A percentile compares a stretch with the other conserved stretches of the same genome.
Conservation (phyloP, 2,113 vertebrate genomes). For the Aviceda subcristata region DNA sequence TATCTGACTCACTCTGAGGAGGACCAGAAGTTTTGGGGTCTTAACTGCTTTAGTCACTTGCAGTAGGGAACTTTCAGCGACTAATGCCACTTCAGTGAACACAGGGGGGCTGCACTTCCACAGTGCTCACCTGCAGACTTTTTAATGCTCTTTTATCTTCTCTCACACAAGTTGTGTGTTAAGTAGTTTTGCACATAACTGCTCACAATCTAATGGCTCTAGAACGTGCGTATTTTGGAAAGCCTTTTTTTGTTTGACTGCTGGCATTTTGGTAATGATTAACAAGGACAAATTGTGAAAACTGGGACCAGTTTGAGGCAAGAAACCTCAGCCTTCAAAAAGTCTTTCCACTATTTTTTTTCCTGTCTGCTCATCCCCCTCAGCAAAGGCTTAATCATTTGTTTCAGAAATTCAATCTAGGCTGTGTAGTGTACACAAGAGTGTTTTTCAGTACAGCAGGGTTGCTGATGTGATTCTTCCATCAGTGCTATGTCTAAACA, state of each 20-base stretch:
- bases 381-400: neutral
- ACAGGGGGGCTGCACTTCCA: neutral
- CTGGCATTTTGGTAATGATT: constrained; percentile 21
- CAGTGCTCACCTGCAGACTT: neutral
- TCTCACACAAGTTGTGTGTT: neutral
- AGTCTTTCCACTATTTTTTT: neutral
- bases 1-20: neutral
- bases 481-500: neutral
- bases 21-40: neutral
- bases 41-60: neutral
- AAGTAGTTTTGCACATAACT: neutral
- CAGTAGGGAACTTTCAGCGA: neutral
- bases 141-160: neutral
- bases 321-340: neutral
- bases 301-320: neutral
- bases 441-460: neutral
- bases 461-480: neutral
- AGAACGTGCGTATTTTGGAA: accelerated
- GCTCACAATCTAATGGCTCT: neutral
- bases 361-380: neutral
- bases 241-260: neutral
- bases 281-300: constrained; percentile 22
- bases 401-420: neutral
- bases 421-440: neutral
- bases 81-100: neutral